These are phyloP conservation scores for Lamprologus lemairii DNA, from an alignment of 2,113 vertebrate species.

Conservation along the genomic window DNA sequence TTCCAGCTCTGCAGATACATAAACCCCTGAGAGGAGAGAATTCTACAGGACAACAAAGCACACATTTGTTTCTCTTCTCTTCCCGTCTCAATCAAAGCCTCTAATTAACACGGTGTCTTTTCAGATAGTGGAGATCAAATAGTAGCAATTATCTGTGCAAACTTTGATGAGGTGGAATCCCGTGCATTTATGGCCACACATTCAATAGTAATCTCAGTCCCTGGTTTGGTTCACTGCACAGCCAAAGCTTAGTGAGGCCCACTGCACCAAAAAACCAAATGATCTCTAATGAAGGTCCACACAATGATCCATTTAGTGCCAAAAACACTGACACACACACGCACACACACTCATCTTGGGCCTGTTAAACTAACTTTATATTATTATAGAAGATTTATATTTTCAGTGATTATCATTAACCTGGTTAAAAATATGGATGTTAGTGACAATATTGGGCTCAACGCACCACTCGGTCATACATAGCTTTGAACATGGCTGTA, in stretches of 20 bases:
- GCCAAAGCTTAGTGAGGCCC: conserved; percentile 32
- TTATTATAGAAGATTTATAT: not conserved
- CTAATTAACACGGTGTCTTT: conserved; percentile 68
- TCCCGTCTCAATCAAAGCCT: conserved; percentile 48
- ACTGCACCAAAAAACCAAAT: conserved; percentile 6
- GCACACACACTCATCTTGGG: not conserved
- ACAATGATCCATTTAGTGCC: conserved; percentile 7
- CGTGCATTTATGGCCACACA: conserved; percentile 50
- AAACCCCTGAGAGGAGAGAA: conserved; percentile 15
- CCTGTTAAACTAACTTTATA: not conserved
- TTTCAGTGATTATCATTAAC: not conserved
- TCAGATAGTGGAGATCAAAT: conserved; percentile 53
- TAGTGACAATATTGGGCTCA: not conserved
- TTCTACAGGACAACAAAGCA: conserved; percentile 62
- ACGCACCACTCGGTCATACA: not conserved
- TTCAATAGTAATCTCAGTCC: conserved; percentile 36
- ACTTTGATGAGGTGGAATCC: conserved; percentile 60
- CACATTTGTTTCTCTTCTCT: conserved; percentile 46
- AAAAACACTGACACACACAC: not conserved
- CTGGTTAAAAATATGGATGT: not conserved
- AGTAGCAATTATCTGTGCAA: conserved; percentile 64
- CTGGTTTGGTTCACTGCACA: conserved; percentile 38
- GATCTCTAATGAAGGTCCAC: conserved; percentile 46
- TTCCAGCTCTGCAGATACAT: conserved; percentile 17
- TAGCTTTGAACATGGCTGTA: not conserved